Evolutionary conservation across 2,113 vertebrate species (phyloP), one percentile per base, ranked within the genome.

Genomic region (Indicator indicator): DNA sequence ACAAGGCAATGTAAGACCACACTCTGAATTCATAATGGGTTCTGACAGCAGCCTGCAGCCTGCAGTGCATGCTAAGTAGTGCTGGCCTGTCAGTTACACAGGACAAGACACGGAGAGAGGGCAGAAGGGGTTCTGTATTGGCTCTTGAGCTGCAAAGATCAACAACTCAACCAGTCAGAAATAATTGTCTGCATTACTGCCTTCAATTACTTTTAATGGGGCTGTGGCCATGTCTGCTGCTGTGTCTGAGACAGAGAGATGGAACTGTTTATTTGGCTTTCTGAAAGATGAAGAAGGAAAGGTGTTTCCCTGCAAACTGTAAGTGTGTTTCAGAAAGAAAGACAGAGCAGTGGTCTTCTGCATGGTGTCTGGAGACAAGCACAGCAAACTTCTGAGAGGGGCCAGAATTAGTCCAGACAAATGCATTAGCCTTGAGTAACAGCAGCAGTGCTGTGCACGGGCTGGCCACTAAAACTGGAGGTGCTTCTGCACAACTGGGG

Each of bases 141-240:
- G 96, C 96, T 52, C 91, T 97, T 93, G 91, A 97, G 94, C 78
- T 90, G 80, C 92, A 93, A 95, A 93, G 87, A 94, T 95, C 95
- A 97, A 95, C 94, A 94, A 60, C 58, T 91, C 76, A 95, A 93
- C 91, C 95, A 65, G 77, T 92, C 94, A 95, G 92, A 97, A 95
- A 94, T 93, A 97, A 96, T 95, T 95, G 73, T 82, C 94, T 91
- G 81, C 83, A 83, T 97, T 91, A 92, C 94, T 88, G 81, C 83
- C 88, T 95, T 89, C 91, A 88, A 92, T 92, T 97, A 82, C 94
- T 95, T 93, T 87, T 97, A 96, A 95, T 92, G 95, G 89, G 94
- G 77, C 75, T 91, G 62, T 86, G 94, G 69, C 90, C 70, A 56
- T 52, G 59, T 38, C 73, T 90, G 52, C 48, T 76, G 0, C 54